These are phyloP conservation scores for Psylliodes chrysocephalus DNA, from an alignment of 2,888 invertebrate species.

Conservation along the genomic window DNA sequence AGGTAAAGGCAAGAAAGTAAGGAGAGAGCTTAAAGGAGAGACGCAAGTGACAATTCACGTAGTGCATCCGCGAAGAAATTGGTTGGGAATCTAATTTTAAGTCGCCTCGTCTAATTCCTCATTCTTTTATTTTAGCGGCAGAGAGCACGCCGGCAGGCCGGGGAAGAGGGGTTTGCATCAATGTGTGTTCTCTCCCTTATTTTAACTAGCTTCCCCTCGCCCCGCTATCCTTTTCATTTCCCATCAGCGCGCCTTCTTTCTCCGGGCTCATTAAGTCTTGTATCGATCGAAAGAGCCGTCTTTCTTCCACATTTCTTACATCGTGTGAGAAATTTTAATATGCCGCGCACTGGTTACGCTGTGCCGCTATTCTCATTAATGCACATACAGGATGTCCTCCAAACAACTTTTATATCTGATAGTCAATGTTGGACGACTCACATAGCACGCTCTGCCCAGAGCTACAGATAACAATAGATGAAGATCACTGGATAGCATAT, in stretches of 20 bases:
- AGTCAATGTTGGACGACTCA: too few species aligned
- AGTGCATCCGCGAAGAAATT: slow-evolving; percentile 46
- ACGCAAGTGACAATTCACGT: slow-evolving; percentile 24
- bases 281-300: slow-evolving; percentile 58
- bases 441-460: too few species aligned
- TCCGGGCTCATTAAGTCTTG: slow-evolving; percentile 62
- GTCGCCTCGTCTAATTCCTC: slow-evolving; percentile 51
- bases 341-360: slow-evolving; percentile 56
- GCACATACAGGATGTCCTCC: slow-evolving; percentile 42
- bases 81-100: slow-evolving; percentile 51
- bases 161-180: slow-evolving; percentile 30
- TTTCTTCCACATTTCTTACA: slow-evolving; percentile 61
- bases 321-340: slow-evolving; percentile 64
- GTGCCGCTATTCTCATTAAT: slow-evolving; percentile 60
- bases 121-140: slow-evolving; percentile 50
- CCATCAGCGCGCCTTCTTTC: slow-evolving; percentile 62
- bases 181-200: slow-evolving; percentile 57
- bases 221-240: slow-evolving; percentile 53
- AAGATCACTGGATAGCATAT: too few species aligned
- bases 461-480: too few species aligned
- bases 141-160: slow-evolving; percentile 34
- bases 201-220: slow-evolving; percentile 53
- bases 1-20: slow-evolving; percentile 5
- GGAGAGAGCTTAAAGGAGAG: slow-evolving; percentile 4
- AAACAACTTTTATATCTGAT: too few species aligned